Base-by-base conservation (phyloP, 2,888 invertebrate genomes). In the Macrostomum cliftonense region DNA sequence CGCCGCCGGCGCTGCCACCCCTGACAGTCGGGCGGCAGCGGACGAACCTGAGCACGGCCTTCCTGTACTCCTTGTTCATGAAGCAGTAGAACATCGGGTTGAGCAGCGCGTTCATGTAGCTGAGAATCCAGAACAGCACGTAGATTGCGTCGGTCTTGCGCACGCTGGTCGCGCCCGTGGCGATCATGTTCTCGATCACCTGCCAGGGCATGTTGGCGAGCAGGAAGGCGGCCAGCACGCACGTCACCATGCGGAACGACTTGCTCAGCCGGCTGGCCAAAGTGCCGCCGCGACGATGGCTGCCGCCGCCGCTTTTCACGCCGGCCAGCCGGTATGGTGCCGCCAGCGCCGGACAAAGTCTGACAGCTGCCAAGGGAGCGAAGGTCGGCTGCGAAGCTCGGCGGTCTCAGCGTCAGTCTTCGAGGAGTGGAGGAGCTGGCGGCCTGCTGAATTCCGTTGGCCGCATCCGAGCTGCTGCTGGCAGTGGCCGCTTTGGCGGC, bases 121-220 rank as follows among this genome's bases (percentile, higher is more conserved):
- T 49, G 36, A 49, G 19, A 16, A 49, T 47, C 28, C 36, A 49
- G 16, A 45, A 47, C 13, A 49, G 44, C n/a, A 49, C 39, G 19
- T 47, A 49, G n/a, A 37, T n/a, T 2, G 49, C 4, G n/a, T 49
- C 49, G 43, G 37, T 49, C 14, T 49, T 45, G n/a, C 21, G 14
- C 12, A 49, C 37, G 20, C 19, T 12, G 17, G 44, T 47, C 4
- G 21, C 39, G 12, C 38, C 16, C 7, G 21, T 17, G 38, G 47
- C 46, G 17, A 36, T 49, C 49, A 36, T 49, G 38, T 49, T 49
- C 39, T 47, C 49, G 13, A 49, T 49, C 13, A 49, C 19, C 19
- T 49, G 49, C 49, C 49, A 49, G 4, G 49, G 49, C 12, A 49
- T 37, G 48, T 49, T 49, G 46, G 49, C 44, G 2, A 37, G 36